Base-by-base conservation (phyloP, 2,888 invertebrate genomes). In the Nymphalis polychloros region DNA sequence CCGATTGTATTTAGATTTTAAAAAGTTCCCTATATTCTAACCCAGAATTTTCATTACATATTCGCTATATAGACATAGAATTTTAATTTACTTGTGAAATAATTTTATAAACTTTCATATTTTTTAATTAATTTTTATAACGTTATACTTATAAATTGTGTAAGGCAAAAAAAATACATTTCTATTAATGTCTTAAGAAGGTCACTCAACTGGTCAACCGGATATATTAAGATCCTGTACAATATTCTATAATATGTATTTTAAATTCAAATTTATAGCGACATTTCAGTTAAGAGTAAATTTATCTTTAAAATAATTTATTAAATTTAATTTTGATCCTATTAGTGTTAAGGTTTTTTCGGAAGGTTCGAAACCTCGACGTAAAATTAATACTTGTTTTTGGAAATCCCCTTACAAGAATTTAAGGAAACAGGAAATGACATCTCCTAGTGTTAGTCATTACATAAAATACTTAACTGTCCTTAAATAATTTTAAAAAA, bases 141-240 rank as follows among this genome's bases (percentile, higher is more conserved):
- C 2, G 10, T 55, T 55, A 46, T 47, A 53, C 41, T 47, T 8
- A 50, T 50, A 19, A 50, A 19, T 20, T 50, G 10, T 10, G 52
- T 23, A 52, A 19, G 52, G 4, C 52, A 23, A 20, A 52, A 6
- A n/a, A 17, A 52, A 20, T 27, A 31, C 52, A 47, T 17, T 50
- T 16, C 17, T 52, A 60, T 47, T 53, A 55, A 16, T 27, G 23
- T 55, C 35, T 19, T 57, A 47, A 35, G 55, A 62, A 70, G 72
- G 72, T 72, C 67, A 62, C 23, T 64, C 50, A 68, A 63, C 72
- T 71, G 69, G 67, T 62, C 41, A 69, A 20, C 69, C 72, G 72
- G 72, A 73, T 67, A 67, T 63, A 49, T 57, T 60, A 50, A 65
- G 68, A 62, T 70, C 68, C 64, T 72, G 63, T 63, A 63, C 20